Percentiles rank a stretch among this genome's conserved stretches.
Evolutionary conservation across 2,113 vertebrate species (phyloP).

Genomic region (Vidua chalybeata): DNA sequence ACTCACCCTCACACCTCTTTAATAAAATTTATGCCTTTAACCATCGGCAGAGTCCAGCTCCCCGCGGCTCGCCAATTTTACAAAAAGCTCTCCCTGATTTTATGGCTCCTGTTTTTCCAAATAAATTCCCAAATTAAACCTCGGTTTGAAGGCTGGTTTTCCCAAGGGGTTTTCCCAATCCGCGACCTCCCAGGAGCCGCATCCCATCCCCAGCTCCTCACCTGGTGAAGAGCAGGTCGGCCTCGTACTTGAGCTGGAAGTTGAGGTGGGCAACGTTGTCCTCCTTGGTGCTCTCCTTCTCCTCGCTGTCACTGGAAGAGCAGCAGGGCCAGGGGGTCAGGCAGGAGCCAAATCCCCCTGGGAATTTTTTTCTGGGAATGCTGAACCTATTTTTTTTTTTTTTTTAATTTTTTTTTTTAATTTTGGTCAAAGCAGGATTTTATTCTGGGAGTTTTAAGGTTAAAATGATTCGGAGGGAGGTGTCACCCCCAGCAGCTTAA

Average conservation of each 20-base stretch:
- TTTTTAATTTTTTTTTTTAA: background rate
- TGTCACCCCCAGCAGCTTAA: background rate
- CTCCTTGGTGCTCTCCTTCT: conserved; percentile 74
- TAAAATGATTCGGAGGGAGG: background rate
- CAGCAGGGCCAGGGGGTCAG: background rate
- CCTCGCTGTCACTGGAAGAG: conserved; percentile 84
- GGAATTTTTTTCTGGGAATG: rapidly evolving
- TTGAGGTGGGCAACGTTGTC: conserved; percentile 84
- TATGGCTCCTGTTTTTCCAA: background rate
- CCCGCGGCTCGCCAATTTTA: rapidly evolving
- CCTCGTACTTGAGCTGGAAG: conserved; percentile 86
- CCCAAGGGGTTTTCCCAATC: background rate
- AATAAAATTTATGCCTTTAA: background rate
- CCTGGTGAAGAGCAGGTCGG: conserved; percentile 93
- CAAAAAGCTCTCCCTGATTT: background rate
- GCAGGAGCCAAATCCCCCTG: rapidly evolving
- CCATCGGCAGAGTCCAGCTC: rapidly evolving
- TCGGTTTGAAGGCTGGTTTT: background rate
- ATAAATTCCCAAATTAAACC: background rate
- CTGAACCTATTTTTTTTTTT: background rate
- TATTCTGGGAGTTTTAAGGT: rapidly evolving
- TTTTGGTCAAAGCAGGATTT: background rate
- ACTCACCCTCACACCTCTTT: background rate
- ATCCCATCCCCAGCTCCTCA: background rate
- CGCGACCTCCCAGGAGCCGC: rapidly evolving